These are phyloP conservation scores for Idaea aversata DNA, from an alignment of 2,888 invertebrate genomes.

Conservation along the genomic window DNA sequence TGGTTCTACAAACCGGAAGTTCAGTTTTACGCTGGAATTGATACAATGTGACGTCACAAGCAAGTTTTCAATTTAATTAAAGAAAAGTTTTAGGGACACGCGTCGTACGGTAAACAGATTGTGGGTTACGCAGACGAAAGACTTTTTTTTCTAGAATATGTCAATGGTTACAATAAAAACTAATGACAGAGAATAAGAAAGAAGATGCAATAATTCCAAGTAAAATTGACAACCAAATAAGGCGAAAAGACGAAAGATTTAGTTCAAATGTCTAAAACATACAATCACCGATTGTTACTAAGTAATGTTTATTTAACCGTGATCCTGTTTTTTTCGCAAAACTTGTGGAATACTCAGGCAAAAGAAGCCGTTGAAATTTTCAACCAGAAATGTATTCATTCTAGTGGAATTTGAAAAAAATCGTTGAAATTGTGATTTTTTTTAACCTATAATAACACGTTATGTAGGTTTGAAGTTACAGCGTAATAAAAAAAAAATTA, in stretches of 20 bases:
- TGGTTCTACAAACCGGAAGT: constrained; percentile 13
- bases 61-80: constrained; percentile 75
- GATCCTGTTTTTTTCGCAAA: too few relatives aligned
- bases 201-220: not conserved
- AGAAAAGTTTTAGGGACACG: constrained; percentile 57
- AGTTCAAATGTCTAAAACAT: not conserved
- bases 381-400: too few relatives aligned
- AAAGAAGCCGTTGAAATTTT: too few relatives aligned
- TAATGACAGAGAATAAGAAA: not conserved
- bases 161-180: not conserved
- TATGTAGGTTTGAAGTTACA: too few relatives aligned
- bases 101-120: constrained; percentile 51
- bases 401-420: too few relatives aligned
- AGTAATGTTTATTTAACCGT: too few relatives aligned
- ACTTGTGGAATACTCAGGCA: too few relatives aligned
- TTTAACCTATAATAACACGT: too few relatives aligned
- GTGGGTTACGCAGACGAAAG: constrained; percentile 42
- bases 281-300: too few relatives aligned
- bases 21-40: constrained; percentile 41
- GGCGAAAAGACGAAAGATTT: not conserved
- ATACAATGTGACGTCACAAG: constrained; percentile 52
- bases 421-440: too few relatives aligned
- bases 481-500: not conserved
- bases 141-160: not conserved
- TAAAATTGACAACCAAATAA: not conserved